Conservation (phyloP, 2,888 invertebrate species). For the Napeogenes inachia region DNA sequence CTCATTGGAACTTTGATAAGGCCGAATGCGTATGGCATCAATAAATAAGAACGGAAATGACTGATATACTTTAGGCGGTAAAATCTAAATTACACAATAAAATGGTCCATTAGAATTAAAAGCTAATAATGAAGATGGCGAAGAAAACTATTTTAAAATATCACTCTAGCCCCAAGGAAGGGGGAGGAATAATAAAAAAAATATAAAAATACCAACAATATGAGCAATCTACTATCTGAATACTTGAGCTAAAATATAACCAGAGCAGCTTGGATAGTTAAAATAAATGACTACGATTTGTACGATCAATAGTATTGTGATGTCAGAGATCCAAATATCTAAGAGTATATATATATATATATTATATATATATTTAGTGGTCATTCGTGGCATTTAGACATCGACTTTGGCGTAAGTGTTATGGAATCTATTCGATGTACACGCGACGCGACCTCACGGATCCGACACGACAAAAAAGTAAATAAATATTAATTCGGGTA, state of each 20-base stretch:
- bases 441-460: conserved; percentile 9
- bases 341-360: conserved; percentile 59
- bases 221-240: conserved; percentile 70
- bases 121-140: too few species aligned
- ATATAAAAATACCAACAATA: conserved; percentile 64
- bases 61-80: conserved; percentile 22
- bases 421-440: conserved; percentile 38
- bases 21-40: too few species aligned
- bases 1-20: too few species aligned
- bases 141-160: too few species aligned
- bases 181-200: conserved; percentile 36
- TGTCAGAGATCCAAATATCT: conserved; percentile 56
- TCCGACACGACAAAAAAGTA: conserved; percentile 38
- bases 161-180: not conserved
- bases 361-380: conserved; percentile 62
- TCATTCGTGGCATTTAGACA: conserved; percentile 68
- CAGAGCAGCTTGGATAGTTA: conserved; percentile 72
- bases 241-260: conserved; percentile 74
- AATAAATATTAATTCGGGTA: conserved; percentile 61
- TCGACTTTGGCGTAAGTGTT: conserved; percentile 75
- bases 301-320: conserved; percentile 72
- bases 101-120: too few species aligned
- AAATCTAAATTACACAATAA: too few species aligned
- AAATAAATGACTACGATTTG: conserved; percentile 69
- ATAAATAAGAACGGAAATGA: too few species aligned